Evolutionary conservation across 2,797 vertebrate species (phyloP), one percentile per base, ranked within the genome.

Genomic region (Sitta carolinensis): DNA sequence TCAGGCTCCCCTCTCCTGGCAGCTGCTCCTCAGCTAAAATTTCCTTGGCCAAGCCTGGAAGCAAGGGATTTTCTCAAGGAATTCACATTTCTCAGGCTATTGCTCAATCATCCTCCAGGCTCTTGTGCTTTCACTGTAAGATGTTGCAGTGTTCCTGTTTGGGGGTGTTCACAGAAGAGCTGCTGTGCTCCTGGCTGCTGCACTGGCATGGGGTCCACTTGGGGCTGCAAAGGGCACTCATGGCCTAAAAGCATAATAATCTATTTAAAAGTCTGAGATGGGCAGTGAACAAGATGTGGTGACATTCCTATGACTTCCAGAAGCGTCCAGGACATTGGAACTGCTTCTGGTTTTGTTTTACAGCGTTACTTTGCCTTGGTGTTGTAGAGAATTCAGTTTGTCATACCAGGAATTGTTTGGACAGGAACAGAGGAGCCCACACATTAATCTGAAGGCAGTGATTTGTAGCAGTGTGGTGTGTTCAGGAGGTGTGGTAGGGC

Each of bases 231-330:
- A 94, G 89, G 87, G 67, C 88, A 63, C 72, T 82, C 2, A 2
- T 87, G 57, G 72, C 78, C 88, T 95, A 9, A 47, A 66, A 87
- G 42, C 42, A 27, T n/a, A 40, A 29, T 27, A 34, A 82, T 84
- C 59, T 95, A 21, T 95, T 95, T 87, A 74, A 70, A 93, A 84
- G 22, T 54, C 84, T 79, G 52, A 90, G 57, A 61, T 79, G 19
- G 82, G 80, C 57, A 77, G 64, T 4, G 30, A 57, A 7, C 27
- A 64, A 57, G 64, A 51, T 40, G 7, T 6, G 4, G 45, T 91
- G 84, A 91, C 68, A 42, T 85, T 87, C 42, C 7, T 0, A 4
- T 67, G 88, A 73, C 75, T 92, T 93, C 42, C 55, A 82, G 75
- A 93, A 79, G 40, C 38, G 63, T 51, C 67, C 36, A 61, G 84